Base-by-base conservation (phyloP, 2,888 invertebrate genomes). In the Cantharis rufa region DNA sequence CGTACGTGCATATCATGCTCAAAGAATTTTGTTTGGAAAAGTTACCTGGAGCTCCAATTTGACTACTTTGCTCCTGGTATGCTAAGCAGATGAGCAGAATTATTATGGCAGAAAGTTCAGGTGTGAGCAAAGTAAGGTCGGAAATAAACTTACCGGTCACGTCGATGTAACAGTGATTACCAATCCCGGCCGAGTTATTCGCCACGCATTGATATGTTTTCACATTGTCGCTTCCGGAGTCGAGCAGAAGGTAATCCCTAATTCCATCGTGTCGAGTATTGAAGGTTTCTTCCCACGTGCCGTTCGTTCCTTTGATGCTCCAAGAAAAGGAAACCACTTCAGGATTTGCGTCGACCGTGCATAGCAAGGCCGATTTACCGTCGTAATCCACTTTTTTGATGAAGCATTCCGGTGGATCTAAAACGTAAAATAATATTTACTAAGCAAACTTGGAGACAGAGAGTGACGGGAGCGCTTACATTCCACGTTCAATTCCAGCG, bases 171-270 rank as follows among this genome's bases (percentile, higher is more conserved):
- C 93, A 94, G 3, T 92, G 89, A 64, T 90, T 84, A 15, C 93
- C 86, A 16, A 81, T 80, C 72, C 96, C 97, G 13, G 96, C 94
- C 4, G 93, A 90, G 89, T 97, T 97, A 87, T 94, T 96, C 21
- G 95, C 96, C 82, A 92, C 91, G 87, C 97, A 97, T 75, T 94
- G 91, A 88, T 97, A 97, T 4, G 95, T 96, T 76, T 96, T 91
- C 82, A 90, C 90, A 83, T 91, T 92, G 83, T 92, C 92, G 62
- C 91, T 89, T 72, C 90, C 89, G 9, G 90, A 89, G 82, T 92
- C 92, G 78, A 94, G 89, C 28, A 91, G 89, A 78, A 96, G 91
- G 87, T 91, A 91, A 83, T 92, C 92, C 81, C 90, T 89, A 68
- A 90, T 87, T 3, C 90, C 90, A 72, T 90, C 89, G 75, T 89